Conservation (phyloP, 2,113 vertebrate genomes). For the Rhinichthys klamathensis region DNA sequence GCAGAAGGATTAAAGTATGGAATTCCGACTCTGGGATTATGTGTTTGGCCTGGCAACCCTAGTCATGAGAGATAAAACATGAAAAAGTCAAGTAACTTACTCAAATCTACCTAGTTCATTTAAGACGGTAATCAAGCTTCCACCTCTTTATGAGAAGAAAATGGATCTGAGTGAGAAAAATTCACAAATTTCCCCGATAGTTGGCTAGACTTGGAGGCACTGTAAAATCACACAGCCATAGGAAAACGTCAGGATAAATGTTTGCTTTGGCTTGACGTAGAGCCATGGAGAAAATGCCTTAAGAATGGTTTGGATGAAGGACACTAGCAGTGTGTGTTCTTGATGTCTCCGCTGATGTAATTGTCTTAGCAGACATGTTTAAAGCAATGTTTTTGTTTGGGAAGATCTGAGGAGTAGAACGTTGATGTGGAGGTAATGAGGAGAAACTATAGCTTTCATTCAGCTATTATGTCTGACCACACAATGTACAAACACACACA, state of each 20-base stretch:
- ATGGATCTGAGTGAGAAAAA: conserved; percentile 43
- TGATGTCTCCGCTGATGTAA: conserved; percentile 28
- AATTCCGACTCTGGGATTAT: conserved; percentile 44
- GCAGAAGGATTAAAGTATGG: conserved; percentile 26
- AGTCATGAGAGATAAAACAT: conserved; percentile 42
- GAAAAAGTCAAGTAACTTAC: conserved; percentile 23
- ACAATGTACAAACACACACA: neutral
- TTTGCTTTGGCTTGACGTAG: conserved; percentile 50
- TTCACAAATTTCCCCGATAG: conserved; percentile 37
- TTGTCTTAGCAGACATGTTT: conserved; percentile 18
- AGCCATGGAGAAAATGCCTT: conserved; percentile 15
- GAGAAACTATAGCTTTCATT: neutral
- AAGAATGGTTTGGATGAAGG: conserved; percentile 35
- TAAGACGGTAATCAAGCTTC: conserved; percentile 14
- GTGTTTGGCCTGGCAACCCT: conserved; percentile 12
- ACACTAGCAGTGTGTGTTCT: conserved; percentile 18
- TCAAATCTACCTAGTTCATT: conserved; percentile 30
- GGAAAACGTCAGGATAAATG: conserved; percentile 47
- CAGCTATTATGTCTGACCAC: neutral
- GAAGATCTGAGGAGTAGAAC: neutral
- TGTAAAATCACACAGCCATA: conserved; percentile 43
- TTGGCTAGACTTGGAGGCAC: conserved; percentile 54
- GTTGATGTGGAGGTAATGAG: neutral
- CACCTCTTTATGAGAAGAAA: conserved; percentile 17
- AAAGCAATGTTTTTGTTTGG: neutral